Base-by-base conservation (phyloP, 2,113 vertebrate species). In the Tragulus kanchil region DNA sequence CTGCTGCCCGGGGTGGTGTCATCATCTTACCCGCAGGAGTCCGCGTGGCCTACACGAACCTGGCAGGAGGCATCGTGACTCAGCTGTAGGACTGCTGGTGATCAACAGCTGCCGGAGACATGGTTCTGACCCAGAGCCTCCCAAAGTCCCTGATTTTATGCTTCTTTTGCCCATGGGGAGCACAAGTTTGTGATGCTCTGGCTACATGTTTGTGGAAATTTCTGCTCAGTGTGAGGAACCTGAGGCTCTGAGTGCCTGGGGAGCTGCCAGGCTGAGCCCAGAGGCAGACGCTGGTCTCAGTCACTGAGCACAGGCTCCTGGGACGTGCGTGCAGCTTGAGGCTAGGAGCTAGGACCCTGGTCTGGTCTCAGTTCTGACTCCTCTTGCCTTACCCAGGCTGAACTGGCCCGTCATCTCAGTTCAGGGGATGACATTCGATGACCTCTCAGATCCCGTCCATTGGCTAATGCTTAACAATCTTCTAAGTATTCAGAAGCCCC, bases 251-350 rank as follows among this genome's bases (percentile, higher is more conserved):
- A 3, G 45, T 16, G 17, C 54, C 14, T 0, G 26, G 16, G 6
- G 4, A 61, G 50, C 48, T 2, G 10, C 75, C 1, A 1, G 50
- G 8, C 50, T 54, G 25, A 31, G 82, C 1, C 82, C 4, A 2
- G 31, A 17, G 31, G 61, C 7, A 1, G 23, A 10, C 11, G 6
- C 19, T 36, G 28, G 56, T 62, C 12, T 52, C 13, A 0, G 0
- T 50, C 7, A 23, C 59, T 4, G 1, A 0, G 73, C 84, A 31
- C 10, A 0, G 61, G 50, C n/a, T 58, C 73, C 58, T 3, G 1
- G 71, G 10, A 31, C 25, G 21, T n/a, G 8, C 7, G 3, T 0
- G 0, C 5, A 25, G 31, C 50, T 31, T 36, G 6, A 45, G 15
- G 4, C 28, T 36, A 52, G 61, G 26, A 52, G 28, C 48, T 25